Evolutionary conservation across 1,140 invertebrate species (phyloP), one percentile per base, ranked within the genome.

Genomic region (Tachypleus tridentatus): DNA sequence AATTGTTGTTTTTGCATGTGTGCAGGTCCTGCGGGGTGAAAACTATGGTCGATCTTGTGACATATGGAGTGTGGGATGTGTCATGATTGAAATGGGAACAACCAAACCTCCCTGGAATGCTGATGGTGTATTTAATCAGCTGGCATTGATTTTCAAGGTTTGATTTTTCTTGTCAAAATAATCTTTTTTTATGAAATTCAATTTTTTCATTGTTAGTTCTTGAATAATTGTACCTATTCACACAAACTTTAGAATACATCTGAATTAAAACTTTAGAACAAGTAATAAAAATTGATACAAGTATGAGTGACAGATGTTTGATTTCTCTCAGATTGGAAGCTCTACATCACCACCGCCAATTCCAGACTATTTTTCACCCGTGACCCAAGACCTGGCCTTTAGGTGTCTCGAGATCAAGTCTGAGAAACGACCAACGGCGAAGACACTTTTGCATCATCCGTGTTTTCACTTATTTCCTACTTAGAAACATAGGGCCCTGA

Each of bases 51-150:
- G 79, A 56, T 76, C 77, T 5, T 81, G 80, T 74, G 80, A 82
- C 70, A 72, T 82, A 4, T 82, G 80, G 80, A 79, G 78, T 72
- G 73, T 81, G 8, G 80, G 80, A 4, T 82, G 80, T 71, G 74
- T 73, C 52, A 76, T 82, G 61, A 79, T 82, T 56, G 80, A 82
- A 68, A 82, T 82, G 80, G 72, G 73, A 5, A 80, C 79, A 29
- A 75, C 74, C 11, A 77, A 76, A 65, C 79, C 80, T 10, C 80
- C 80, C 4, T 81, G 80, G 80, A 76, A 75, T 70, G 77, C 77
- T 47, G 72, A 74, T 58, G 74, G 79, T 62, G 71, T 81, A 51
- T 80, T 79, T 50, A 81, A 81, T 71, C 78, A 81, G 69, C 70
- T 80, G 50, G 77, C 79, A 49, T 74, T 81, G 3, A 79, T 81